phyloP scores from a whole-genome alignment of 2,113 vertebrate species.

The Corynorhinus townsendii region DNA sequence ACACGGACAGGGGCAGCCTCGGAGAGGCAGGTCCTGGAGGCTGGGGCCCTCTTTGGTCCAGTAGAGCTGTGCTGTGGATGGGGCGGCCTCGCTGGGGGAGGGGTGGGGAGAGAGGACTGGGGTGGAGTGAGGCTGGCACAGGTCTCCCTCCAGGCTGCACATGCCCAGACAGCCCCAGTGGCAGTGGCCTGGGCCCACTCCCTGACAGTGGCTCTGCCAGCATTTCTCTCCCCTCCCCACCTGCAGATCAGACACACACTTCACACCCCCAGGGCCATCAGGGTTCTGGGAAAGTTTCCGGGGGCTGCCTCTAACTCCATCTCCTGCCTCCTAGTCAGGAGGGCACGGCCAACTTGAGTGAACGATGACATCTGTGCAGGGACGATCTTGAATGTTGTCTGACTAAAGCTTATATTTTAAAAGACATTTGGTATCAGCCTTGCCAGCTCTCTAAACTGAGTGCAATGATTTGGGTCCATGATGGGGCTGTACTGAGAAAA shows the following conservation, averaged over 20 bases:
- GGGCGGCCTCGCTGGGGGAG: not conserved
- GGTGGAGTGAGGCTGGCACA: not conserved
- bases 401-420: not conserved
- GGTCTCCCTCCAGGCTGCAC: not conserved
- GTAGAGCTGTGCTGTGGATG: not conserved
- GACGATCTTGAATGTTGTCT: not conserved
- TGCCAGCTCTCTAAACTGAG: not conserved
- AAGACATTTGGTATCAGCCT: not conserved
- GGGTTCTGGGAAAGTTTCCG: not conserved
- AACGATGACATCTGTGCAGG: not conserved
- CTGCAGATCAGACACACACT: not conserved
- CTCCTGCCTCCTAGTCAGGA: not conserved
- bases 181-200: not conserved
- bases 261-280: not conserved
- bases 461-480: not conserved
- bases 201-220: not conserved
- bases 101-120: not conserved
- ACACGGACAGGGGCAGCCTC: not conserved
- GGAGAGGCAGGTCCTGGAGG: not conserved
- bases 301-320: not conserved
- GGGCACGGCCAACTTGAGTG: not conserved
- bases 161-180: not conserved
- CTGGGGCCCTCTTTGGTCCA: not conserved
- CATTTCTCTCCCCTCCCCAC: not conserved
- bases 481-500: not conserved